Base-by-base conservation (phyloP, 2,113 vertebrate genomes). In the Pao palembangensis region DNA sequence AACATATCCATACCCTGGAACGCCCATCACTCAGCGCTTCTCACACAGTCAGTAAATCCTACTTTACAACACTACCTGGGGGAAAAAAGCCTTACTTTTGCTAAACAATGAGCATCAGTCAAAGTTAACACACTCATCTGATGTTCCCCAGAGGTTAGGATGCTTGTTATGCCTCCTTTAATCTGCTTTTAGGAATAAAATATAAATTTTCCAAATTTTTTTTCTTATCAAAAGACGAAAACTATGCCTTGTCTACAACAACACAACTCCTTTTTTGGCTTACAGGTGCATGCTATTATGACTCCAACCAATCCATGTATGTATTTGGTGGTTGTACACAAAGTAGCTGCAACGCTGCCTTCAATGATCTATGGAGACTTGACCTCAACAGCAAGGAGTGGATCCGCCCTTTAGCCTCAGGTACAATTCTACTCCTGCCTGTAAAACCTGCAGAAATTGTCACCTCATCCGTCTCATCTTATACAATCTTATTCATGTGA, bases 331-430 rank as follows among this genome's bases (percentile, higher is more conserved):
- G 97, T 82, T 99, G 97, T 78, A 98, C 97, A 4, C 97, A 98
- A 84, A 98, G 96, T 92, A 99, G 96, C 72, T 98, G 96, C 78
- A 99, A 98, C 11, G 95, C 97, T 13, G 97, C 97, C 63, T 99
- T 98, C 85, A 99, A 99, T 14, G 97, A 99, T 84, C 92, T 99
- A 54, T 99, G 97, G 97, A 93, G 97, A 72, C 94, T 99, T 0
- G 97, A 98, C 90, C 93, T 99, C 17, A 99, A 99, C 75, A 99
- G 96, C 88, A 98, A 98, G 83, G 97, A 98, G 80, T 99, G 97
- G 97, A 99, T 99, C 82, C 93, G 97, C 41, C 97, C 96, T 18
- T 90, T 98, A 89, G 96, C 97, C 6, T 99, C 96, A 90, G 97
- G 97, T 99, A 87, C 0, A 55, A 68, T 20, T 53, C n/a, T 6